These are phyloP conservation scores for Pachydiplax longipennis DNA, from an alignment of 2,888 invertebrate genomes.

Conservation along the genomic window DNA sequence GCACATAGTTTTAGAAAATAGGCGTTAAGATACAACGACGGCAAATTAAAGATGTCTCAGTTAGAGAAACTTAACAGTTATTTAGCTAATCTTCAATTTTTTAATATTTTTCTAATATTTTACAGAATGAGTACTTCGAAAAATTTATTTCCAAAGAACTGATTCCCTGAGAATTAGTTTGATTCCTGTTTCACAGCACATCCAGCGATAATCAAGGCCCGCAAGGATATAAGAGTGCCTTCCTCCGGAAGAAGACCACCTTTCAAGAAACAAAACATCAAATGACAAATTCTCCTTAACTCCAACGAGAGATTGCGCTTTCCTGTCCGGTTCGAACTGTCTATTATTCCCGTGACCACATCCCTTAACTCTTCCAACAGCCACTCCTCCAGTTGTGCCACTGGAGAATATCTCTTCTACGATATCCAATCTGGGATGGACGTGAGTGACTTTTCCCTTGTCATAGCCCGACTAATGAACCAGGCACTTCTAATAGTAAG, in stretches of 20 bases:
- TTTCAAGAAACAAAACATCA: neutral
- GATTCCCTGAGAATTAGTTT: no score
- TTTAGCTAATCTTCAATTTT: no score
- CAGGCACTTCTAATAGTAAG: neutral
- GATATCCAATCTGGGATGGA: neutral
- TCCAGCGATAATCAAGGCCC: neutral
- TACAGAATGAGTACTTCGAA: no score
- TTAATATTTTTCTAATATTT: no score
- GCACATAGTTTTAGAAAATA: no score
- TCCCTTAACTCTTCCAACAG: neutral
- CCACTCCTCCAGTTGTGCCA: neutral
- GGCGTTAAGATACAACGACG: no score
- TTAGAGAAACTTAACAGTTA: no score
- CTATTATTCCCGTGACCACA: neutral
- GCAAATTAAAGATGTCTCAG: no score
- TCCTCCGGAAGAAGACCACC: neutral
- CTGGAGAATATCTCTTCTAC: neutral
- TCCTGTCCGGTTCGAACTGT: neutral
- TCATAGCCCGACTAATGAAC: neutral
- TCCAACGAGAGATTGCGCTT: neutral
- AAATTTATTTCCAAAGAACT: no score
- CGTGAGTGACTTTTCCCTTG: neutral
- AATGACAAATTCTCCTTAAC: neutral
- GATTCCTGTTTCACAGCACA: neutral
- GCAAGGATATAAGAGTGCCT: neutral